A percentile compares a stretch with the other conserved stretches of the same genome.
phyloP scores from a whole-genome alignment of 2,888 invertebrate species.

The Parnassius mnemosyne region DNA sequence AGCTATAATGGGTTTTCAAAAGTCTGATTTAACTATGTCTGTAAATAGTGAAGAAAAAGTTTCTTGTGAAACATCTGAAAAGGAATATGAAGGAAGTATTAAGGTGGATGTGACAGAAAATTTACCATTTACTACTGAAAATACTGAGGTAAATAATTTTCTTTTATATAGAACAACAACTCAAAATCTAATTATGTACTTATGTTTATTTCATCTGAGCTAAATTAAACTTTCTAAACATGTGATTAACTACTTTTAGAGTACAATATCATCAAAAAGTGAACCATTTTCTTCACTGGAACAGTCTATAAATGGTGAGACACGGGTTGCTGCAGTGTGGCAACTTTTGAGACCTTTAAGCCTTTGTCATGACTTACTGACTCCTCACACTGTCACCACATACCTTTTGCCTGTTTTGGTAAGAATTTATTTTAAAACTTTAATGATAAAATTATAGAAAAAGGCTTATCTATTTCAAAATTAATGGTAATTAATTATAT shows the following conservation, averaged over 20 bases:
- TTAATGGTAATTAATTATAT: conserved; percentile 27
- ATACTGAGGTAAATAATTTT: conserved; percentile 50
- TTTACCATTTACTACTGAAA: conserved; percentile 50
- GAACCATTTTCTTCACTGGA: conserved; percentile 69
- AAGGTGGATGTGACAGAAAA: conserved; percentile 50
- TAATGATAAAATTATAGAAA: too few relatives aligned
- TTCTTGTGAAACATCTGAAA: conserved; percentile 62
- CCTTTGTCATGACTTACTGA: conserved; percentile 93
- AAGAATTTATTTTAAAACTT: conserved; percentile 48
- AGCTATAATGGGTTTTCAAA: conserved; percentile 82
- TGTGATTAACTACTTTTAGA: conserved; percentile 32
- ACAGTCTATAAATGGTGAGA: conserved; percentile 63
- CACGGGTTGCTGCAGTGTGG: conserved; percentile 72
- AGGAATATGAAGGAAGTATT: conserved; percentile 60
- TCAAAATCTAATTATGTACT: too few relatives aligned
- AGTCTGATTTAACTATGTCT: conserved; percentile 67
- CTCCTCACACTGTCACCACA: conserved; percentile 93
- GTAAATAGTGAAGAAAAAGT: conserved; percentile 67
- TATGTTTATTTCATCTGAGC: conserved; percentile 3
- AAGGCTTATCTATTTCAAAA: neutral
- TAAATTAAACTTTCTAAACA: conserved; percentile 25
- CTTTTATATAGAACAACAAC: neutral
- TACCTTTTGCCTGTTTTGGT: conserved; percentile 95
- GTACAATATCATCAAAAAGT: conserved; percentile 50
- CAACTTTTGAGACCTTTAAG: conserved; percentile 93